Base-by-base conservation (phyloP, 1,140 invertebrate genomes). In the Drosophila santomea region DNA sequence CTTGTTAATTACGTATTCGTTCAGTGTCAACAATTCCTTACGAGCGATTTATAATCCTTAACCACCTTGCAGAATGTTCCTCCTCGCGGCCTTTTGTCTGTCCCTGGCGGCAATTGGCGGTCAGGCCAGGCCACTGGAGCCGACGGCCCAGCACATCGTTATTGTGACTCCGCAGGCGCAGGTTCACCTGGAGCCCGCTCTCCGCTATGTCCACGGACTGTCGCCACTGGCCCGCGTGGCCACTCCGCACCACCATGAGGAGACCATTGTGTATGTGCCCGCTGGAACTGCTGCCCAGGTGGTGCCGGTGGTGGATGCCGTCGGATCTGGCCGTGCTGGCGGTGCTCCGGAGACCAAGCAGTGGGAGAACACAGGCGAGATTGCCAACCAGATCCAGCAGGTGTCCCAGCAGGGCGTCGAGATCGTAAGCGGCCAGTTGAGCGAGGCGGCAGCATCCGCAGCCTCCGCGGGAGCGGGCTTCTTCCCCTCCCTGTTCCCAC, bases 141-240 rank as follows among this genome's bases (percentile, higher is more conserved):
- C 86, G 43, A 45, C 85, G 43, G 74, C 84, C 25, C 82, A 90
- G 74, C 91, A 91, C 23, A 89, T 92, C 69, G 78, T 92, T 23
- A 92, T 92, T 36, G 82, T 92, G 36, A 92, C 91, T 5, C 91
- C 91, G 14, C 90, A 92, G 71, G 91, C 91, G 0, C 91, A 92
- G 74, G 73, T 92, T 20, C 91, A 88, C 43, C 56, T 92, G 48
- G 85, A 92, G 63, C 86, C 91, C 14, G 80, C 91, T 1, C 45
- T 92, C 17, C 81, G 82, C 36, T 80, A 92, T 39, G 77, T 92
- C 39, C 91, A 92, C 43, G 85, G 88, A 20, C 48, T 92, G 23
- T 83, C 91, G n/a, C 90, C 90, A 1, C n/a, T 91, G 58, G 91
- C 86, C 2, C 90, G 91, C n/a, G 85, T 91, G 55, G 55, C 74